Evolutionary conservation across 53 echinoderm and acorn worm species (phyloP).

Genomic region (Astropecten irregularis): DNA sequence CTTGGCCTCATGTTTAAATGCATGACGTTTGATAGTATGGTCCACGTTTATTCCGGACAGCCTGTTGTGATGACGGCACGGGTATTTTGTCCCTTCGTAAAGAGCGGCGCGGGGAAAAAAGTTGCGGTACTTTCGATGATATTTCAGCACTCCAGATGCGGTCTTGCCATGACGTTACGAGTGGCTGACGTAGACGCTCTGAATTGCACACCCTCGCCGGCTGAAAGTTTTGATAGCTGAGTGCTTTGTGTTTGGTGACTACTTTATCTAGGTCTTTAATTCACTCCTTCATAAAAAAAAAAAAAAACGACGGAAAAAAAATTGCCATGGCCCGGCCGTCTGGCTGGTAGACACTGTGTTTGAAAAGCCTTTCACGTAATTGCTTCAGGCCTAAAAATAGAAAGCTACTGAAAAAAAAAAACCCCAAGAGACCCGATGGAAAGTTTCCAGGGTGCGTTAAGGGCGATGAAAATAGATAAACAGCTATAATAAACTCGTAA

Average conservation of each 20-base stretch:
- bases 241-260: constrained; percentile 34
- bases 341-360: background rate
- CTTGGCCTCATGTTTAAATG: too few species aligned
- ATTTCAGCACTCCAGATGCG: constrained; percentile 4
- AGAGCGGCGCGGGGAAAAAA: too few species aligned
- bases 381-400: constrained; percentile 35
- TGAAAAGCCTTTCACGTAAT: constrained; percentile 39
- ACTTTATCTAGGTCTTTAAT: background rate
- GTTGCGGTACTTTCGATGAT: background rate
- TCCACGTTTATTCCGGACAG: background rate
- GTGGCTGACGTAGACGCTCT: constrained; percentile 21
- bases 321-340: too few species aligned
- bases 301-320: too few species aligned
- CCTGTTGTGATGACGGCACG: too few species aligned
- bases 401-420: background rate
- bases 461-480: background rate
- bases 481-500: constrained; percentile 14
- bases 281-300: background rate
- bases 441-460: constrained; percentile 18
- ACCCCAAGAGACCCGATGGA: background rate
- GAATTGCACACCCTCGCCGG: background rate
- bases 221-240: constrained; percentile 40
- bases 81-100: too few species aligned
- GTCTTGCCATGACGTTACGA: constrained; percentile 11
- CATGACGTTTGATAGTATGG: too few species aligned